Conservation (phyloP, 37 sponge, comb jelly and placozoan genomes). For the Axinella damicornis region DNA sequence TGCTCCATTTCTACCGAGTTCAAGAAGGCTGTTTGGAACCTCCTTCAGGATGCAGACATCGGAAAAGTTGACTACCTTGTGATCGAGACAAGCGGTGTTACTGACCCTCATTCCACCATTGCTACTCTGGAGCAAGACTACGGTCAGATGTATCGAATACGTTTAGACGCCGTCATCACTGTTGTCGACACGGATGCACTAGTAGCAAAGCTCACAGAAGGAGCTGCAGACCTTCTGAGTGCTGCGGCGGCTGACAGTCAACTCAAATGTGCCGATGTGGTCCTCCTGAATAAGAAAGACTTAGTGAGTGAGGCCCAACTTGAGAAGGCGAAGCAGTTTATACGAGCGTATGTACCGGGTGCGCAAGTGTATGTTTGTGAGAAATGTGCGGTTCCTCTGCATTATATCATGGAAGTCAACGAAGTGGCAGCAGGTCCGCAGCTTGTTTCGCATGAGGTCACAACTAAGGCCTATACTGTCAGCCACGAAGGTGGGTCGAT, state of each 20-base stretch:
- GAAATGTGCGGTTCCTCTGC: conserved; percentile 67
- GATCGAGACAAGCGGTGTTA: conserved; percentile 88
- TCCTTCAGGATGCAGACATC: conserved; percentile 79
- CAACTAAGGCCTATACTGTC: conserved; percentile 52
- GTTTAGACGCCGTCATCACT: conserved; percentile 78
- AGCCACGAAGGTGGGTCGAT: conserved; percentile 41
- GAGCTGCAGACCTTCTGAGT: not conserved
- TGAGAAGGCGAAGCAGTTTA: conserved; percentile 39
- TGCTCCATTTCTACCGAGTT: conserved; percentile 73
- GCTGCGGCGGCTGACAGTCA: conserved; percentile 73
- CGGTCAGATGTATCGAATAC: conserved; percentile 78
- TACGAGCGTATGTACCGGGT: conserved; percentile 55
- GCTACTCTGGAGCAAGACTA: conserved; percentile 80
- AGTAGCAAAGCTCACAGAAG: conserved; percentile 23
- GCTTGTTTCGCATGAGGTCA: conserved; percentile 69
- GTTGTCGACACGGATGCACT: conserved; percentile 79
- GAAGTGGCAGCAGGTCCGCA: conserved; percentile 30
- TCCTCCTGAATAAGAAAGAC: conserved; percentile 79
- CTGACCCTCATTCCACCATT: conserved; percentile 78
- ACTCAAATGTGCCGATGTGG: conserved; percentile 77
- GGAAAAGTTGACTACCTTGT: conserved; percentile 83
- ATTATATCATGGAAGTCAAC: conserved; percentile 73
- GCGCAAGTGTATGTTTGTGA: conserved; percentile 42
- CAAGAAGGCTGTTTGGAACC: conserved; percentile 60
- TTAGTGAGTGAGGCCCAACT: conserved; percentile 57